Evolutionary conservation across 2,797 vertebrate species (phyloP), one percentile per base, ranked within the genome.

Genomic region (Siniperca scherzeri): DNA sequence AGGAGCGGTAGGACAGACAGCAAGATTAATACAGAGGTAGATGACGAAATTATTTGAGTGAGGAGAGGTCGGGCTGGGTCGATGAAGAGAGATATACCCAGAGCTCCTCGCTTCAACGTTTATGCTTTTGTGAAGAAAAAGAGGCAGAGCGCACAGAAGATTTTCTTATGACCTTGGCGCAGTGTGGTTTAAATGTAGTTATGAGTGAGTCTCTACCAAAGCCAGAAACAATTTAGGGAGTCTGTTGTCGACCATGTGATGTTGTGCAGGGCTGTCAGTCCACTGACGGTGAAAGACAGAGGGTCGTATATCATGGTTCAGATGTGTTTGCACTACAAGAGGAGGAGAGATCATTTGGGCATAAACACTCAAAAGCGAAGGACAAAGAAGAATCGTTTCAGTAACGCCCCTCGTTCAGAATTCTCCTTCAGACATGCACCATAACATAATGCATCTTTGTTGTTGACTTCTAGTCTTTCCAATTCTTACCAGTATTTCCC

Each of bases 1-100:
- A 79, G 80, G 69, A 79, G 74, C 5, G 44, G 60, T 30, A 56
- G 75, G 71, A 72, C 17, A 85, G 84, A 87, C 81, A 55, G 73
- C 38, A 11, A 81, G 88, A 90, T 88, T 84, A 80, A 92, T 88
- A 77, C 67, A 77, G 83, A 74, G 77, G 77, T 87, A 74, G 83
- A 91, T 46, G 52, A 61, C n/a, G 27, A 84, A 84, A 88, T 83
- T 70, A 86, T 87, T 68, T 72, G 75, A 85, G 82, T 22, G 84
- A 79, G 73, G 73, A 82, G 57, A 79, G 79, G 81, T 71, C 36
- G 21, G 68, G 25, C 46, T 11, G 70, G 77, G 70, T 62, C 76
- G 70, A 85, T 78, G 65, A 60, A 62, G 46, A 74, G 67, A 74
- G 64, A 78, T 66, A 6, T 14, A 83, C 48, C 53, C 48, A 71